Conservation (phyloP, 2,888 invertebrate species). For the Luffia ferchaultella region DNA sequence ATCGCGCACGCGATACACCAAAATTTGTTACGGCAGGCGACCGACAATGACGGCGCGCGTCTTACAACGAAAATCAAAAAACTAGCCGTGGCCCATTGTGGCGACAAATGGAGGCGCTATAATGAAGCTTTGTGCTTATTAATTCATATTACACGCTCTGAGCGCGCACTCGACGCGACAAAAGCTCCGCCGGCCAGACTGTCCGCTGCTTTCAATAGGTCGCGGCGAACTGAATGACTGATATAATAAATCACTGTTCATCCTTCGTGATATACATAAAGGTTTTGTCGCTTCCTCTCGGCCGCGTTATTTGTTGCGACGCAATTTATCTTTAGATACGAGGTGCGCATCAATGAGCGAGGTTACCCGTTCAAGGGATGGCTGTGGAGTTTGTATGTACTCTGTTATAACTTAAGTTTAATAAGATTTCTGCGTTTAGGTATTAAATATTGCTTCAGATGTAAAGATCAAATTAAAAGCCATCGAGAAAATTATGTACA, state of each 20-base stretch:
- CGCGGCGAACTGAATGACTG: conserved; percentile 49
- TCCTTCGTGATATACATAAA: conserved; percentile 39
- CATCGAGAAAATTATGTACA: too few relatives aligned
- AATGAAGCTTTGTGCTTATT: conserved; percentile 61
- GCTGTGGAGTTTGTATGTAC: too few relatives aligned
- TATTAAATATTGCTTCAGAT: too few relatives aligned
- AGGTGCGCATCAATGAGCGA: conserved; percentile 52
- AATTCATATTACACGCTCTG: conserved; percentile 65
- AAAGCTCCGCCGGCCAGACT: conserved; percentile 42
- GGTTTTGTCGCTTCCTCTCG: conserved; percentile 34
- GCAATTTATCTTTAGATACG: conserved; percentile 59
- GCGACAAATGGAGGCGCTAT: conserved; percentile 58
- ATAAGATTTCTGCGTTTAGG: too few relatives aligned
- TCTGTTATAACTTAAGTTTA: too few relatives aligned
- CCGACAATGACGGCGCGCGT: conserved; percentile 29
- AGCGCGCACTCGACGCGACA: conserved; percentile 34
- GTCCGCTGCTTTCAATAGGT: conserved; percentile 59
- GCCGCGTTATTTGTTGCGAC: conserved; percentile 48
- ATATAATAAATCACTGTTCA: conserved; percentile 60
- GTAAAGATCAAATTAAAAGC: too few relatives aligned
- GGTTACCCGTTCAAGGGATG: conserved; percentile 24
- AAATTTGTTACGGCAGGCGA: conserved; percentile 55
- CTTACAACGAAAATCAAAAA: conserved; percentile 35
- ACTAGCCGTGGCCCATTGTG: conserved; percentile 28
- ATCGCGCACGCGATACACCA: conserved; percentile 46